Base-by-base conservation (phyloP, 2,113 vertebrate species). In the Arothron firmamentum region DNA sequence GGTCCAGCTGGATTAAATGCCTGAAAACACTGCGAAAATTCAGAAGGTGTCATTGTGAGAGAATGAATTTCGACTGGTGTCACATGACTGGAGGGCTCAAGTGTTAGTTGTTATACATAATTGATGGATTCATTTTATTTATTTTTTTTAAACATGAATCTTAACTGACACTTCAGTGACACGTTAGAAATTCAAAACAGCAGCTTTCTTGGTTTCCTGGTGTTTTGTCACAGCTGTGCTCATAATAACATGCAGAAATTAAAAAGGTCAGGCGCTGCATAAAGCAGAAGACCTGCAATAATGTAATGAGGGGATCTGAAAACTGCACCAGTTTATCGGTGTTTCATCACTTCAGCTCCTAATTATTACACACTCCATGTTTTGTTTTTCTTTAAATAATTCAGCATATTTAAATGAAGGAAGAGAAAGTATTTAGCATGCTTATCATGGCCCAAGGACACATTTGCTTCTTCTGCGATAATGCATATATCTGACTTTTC, bases 1-100 rank as follows among this genome's bases (percentile, higher is more conserved):
- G 91, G 64, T 98, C 95, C 56, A 93, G 49, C 8, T 82, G 88
- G 88, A 93, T 92, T 67, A 97, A 28, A 57, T 91, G 90, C 21
- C 78, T 89, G 85, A 98, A 98, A 61, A 96, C 91, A 0, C 96
- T 99, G 72, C 14, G 17, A 12, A 21, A 42, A 51, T 13, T 38
- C 34, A 38, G 23, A 6, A 15, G 41, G 18, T 49, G 31, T 2
- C n/a, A 19, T 54, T 1, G 5, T 4, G 45, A 4, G 45, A 46
- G 45, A 12, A 12, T 2, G 17, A 46, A 17, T 12, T 6, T 46
- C 45, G 34, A 1, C 34, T 11, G 2, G 34, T 1, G 34, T 38
- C 34, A 38, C 34, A 12, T 38, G 34, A 38, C 34, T 12, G 10
- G 34, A 38, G 34, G 34, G 10, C 34, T 12, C 34, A 38, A 38